A percentile compares a stretch with the other conserved stretches of the same genome.
These are phyloP conservation scores for Leptocoma aspasia DNA, from an alignment of 2,113 vertebrate species.

Conservation along the genomic window DNA sequence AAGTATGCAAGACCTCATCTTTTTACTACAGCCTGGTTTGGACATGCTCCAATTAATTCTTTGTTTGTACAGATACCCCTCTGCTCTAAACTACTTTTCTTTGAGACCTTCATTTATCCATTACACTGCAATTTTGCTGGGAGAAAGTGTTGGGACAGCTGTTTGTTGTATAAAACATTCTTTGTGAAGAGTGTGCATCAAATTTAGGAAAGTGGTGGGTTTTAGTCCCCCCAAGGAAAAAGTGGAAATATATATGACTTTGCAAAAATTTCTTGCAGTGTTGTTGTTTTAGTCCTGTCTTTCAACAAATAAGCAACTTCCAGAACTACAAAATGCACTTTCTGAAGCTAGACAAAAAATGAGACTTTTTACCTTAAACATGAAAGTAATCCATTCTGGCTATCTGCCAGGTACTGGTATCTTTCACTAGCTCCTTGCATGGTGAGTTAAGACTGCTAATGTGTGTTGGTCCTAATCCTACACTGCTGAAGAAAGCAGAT, in stretches of 20 bases:
- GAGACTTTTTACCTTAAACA: not conserved
- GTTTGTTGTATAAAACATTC: not conserved
- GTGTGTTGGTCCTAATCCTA: not conserved
- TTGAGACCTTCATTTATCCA: not conserved
- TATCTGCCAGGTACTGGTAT: not conserved
- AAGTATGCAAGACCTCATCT: rapidly evolving
- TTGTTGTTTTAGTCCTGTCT: not conserved
- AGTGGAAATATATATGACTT: not conserved
- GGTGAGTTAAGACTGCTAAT: not conserved
- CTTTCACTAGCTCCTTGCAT: not conserved
- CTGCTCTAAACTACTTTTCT: not conserved
- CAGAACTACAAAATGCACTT: not conserved
- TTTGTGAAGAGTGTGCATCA: not conserved
- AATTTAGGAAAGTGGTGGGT: not conserved
- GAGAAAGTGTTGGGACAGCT: not conserved
- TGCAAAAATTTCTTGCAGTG: not conserved
- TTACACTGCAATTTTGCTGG: not conserved
- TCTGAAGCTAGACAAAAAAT: not conserved
- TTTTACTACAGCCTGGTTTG: not conserved
- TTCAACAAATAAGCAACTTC: not conserved
- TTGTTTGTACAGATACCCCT: not conserved
- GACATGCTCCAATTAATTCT: not conserved
- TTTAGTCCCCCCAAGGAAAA: not conserved
- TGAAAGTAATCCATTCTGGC: not conserved
- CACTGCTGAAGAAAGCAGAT: not conserved